Evolutionary conservation across 2,113 vertebrate genomes (phyloP), one percentile per base, ranked within the genome.

Genomic region (Xenopus tropicalis): DNA sequence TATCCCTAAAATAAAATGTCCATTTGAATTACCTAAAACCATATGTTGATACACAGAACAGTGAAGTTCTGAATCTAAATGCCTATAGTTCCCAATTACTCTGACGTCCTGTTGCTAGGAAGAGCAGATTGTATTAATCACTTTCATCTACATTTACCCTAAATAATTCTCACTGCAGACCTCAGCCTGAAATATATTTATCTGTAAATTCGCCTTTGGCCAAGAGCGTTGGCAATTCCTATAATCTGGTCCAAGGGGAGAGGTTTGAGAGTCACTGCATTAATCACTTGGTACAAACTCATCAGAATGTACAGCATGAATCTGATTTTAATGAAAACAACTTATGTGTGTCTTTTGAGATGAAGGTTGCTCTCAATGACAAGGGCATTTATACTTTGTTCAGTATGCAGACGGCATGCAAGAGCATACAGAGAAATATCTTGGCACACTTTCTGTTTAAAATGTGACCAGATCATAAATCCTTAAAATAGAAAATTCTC

Each of bases 211-310:
- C 29, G 43, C 56, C 62, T 23, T 20, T 57, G 46, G 23, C 48
- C 29, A 43, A 66, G 71, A 44, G 57, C 63, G 59, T 29, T 59
- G 23, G 23, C 20, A 24, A 74, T 66, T 74, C 63, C 58, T 64
- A 56, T 59, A 74, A 74, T 42, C 52, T 65, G 63, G 37, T 72
- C 25, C 37, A 62, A 43, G 63, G 14, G 61, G 14, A 37, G 61
- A 63, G 24, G 23, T 63, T 29, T 17, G 25, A n/a, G 25, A 73
- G 56, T 56, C 48, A 24, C 62, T 58, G 71, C 54, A 54, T 74
- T 66, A 66, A 74, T 74, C 71, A 74, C 65, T 59, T 23, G 66
- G 71, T 66, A 59, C 58, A 66, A 74, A 74, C 71, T 59, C 63
- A 25, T 29, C 62, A 54, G 59, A 48, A 59, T 42, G 17, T 59